These are phyloP conservation scores for Chrysemys picta DNA, from an alignment of 2,113 vertebrate species.

Conservation along the genomic window DNA sequence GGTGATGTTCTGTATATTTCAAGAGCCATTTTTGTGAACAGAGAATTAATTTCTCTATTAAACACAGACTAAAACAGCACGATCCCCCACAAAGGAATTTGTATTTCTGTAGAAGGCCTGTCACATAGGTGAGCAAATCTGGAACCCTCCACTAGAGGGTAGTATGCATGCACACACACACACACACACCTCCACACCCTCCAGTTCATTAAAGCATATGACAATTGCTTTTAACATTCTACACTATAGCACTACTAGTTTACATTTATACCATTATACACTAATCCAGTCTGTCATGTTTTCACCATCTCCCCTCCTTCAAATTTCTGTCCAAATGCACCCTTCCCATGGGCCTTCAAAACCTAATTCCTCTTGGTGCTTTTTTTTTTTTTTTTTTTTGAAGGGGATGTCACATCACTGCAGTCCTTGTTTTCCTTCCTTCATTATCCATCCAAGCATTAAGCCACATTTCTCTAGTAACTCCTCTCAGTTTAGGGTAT, in stretches of 20 bases:
- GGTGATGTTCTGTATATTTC: not conserved
- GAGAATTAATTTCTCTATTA: not conserved
- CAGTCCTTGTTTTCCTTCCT: not conserved
- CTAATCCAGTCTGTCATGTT: not conserved
- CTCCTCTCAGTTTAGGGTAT: too few species aligned
- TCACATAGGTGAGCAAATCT: not conserved
- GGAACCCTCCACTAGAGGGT: not conserved
- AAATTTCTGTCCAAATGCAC: not conserved
- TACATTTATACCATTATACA: not conserved
- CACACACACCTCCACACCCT: not conserved
- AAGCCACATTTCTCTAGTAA: not conserved
- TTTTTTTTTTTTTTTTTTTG: too few species aligned
- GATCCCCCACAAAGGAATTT: not conserved
- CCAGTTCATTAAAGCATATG: not conserved
- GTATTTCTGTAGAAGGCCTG: not conserved
- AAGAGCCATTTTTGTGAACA: not conserved
- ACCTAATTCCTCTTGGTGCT: not conserved
- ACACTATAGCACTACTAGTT: not conserved
- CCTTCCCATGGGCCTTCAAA: not conserved
- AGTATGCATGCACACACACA: not conserved
- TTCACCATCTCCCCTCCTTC: not conserved
- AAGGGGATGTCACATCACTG: not conserved
- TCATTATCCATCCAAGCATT: not conserved
- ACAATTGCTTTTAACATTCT: not conserved
- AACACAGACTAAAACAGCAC: not conserved